Percentiles rank a stretch among this genome's conserved stretches.
phyloP scores from a whole-genome alignment of 2,888 invertebrate species.

The Tridacna crocea region DNA sequence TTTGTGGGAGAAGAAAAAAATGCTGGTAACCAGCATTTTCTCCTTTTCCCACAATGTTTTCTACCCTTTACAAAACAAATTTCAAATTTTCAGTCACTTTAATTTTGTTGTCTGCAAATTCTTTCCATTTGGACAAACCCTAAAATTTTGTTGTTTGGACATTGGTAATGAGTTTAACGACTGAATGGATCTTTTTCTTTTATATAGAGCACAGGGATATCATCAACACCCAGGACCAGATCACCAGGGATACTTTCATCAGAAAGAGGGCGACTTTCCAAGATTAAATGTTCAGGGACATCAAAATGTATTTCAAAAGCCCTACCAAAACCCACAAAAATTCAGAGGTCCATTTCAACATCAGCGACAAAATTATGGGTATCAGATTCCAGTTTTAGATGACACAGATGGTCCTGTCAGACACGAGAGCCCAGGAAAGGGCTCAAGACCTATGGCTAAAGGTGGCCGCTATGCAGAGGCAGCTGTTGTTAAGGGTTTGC shows the following conservation, averaged over 20 bases:
- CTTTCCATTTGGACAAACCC: too few species aligned
- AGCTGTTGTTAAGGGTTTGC: not conserved
- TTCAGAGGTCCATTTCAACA: not conserved
- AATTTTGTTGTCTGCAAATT: too few species aligned
- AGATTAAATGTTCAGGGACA: not conserved
- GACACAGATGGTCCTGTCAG: not conserved
- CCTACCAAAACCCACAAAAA: not conserved
- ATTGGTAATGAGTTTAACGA: too few species aligned
- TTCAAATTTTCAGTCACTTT: too few species aligned
- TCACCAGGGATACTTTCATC: slow-evolving; percentile 6
- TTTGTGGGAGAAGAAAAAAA: not conserved
- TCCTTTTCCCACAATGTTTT: not conserved
- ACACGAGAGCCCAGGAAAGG: not conserved
- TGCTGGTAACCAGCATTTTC: not conserved
- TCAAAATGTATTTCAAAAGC: not conserved
- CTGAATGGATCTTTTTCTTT: not conserved
- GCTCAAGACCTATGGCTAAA: not conserved
- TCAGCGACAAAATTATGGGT: not conserved
- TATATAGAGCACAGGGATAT: slow-evolving; percentile 8
- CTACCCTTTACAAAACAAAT: too few species aligned
- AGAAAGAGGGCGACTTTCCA: slow-evolving; percentile 3
- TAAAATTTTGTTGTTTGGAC: too few species aligned
- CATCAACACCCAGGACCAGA: not conserved
- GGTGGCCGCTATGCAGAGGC: not conserved
- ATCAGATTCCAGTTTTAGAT: not conserved